Base-by-base conservation (phyloP, 1,140 invertebrate genomes). In the Drosophila nigrodunni region DNA sequence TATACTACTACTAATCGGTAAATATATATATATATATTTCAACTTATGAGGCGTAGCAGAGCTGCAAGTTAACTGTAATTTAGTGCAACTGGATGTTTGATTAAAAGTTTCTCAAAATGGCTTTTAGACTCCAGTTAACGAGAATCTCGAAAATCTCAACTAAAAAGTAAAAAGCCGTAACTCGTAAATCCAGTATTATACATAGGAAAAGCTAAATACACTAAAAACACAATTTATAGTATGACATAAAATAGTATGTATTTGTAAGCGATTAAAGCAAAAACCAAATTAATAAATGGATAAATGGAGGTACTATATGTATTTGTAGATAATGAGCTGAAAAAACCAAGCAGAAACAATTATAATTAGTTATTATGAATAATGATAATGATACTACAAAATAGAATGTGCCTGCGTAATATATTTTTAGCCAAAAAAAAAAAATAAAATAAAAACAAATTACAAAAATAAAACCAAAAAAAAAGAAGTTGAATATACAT, bases 361-460 rank as follows among this genome's bases (percentile, higher is more conserved):
- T 76, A 65, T 71, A 71, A 68, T 69, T 68, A 78, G 82, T 82
- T 91, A 82, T 81, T 80, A 91, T 77, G 72, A 85, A 75, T 91
- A 91, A 88, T 85, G 80, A 89, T 91, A 91, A 91, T 85, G 86
- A 91, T 87, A 91, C 72, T 91, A 91, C 90, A 91, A 91, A 91
- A 91, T 91, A 91, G 90, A 91, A 91, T 91, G 90, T 91, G 90
- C 90, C 90, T 91, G 90, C 90, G 80, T 91, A 90, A 91, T 88
- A 90, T 91, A 90, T 90, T 91, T 91, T 90, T 91, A 91, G 90
- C 86, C 86, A 91, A 85, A 83, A 77, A 74, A 66, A 73, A 25
- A 54, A 52, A 69, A 72, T 2, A 4, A 2, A 7, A 57, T 52
- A 67, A 65, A 61, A 2, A 58, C 15, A 15, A 15, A 15, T 15